phyloP scores from a whole-genome alignment of 2,888 invertebrate species.

The Sipha maydis region DNA sequence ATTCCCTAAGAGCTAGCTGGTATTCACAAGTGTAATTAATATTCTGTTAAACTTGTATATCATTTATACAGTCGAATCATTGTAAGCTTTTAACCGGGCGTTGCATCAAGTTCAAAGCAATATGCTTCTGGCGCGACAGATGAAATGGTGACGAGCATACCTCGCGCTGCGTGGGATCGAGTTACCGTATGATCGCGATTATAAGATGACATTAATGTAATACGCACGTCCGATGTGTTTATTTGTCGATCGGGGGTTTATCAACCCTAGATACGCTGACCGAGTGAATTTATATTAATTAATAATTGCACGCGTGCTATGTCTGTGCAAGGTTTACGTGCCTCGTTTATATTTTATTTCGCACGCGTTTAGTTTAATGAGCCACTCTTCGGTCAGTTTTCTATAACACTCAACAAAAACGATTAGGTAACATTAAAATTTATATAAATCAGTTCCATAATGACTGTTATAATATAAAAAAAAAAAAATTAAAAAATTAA shows the following conservation, averaged over 20 bases:
- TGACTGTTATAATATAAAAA: too few species aligned
- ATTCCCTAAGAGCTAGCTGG: background rate
- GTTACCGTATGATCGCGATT: background rate
- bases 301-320: too few species aligned
- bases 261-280: background rate
- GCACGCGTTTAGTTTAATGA: background rate
- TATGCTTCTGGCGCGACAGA: background rate
- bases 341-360: background rate
- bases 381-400: background rate
- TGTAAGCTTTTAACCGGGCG: background rate
- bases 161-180: background rate
- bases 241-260: background rate
- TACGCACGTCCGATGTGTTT: background rate
- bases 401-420: background rate
- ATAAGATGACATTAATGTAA: background rate
- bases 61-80: background rate
- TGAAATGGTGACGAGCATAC: background rate
- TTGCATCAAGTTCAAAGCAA: background rate
- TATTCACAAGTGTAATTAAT: background rate
- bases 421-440: too few species aligned
- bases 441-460: too few species aligned
- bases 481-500: too few species aligned
- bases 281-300: background rate
- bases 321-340: too few species aligned
- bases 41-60: background rate